Evolutionary conservation across 2,113 vertebrate species (phyloP).

Genomic region (Zosterops hypoxanthus): DNA sequence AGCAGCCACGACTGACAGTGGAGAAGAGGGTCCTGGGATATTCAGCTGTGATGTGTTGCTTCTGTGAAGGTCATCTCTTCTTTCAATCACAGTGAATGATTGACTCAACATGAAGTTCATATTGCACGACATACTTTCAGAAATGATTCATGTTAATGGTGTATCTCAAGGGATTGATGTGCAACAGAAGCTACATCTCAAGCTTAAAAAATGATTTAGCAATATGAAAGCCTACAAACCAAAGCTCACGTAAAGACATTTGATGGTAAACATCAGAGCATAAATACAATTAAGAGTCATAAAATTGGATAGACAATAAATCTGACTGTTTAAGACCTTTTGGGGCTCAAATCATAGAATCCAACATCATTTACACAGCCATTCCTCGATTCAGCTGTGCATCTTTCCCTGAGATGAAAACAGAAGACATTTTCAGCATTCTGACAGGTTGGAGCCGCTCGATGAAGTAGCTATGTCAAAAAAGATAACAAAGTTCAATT

Average conservation of each 20-base stretch:
- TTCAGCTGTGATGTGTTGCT: constrained; percentile 64
- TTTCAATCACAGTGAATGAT: constrained; percentile 75
- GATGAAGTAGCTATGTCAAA: constrained; percentile 36
- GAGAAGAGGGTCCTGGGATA: constrained; percentile 62
- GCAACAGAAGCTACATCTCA: constrained; percentile 78
- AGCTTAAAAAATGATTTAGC: constrained; percentile 83
- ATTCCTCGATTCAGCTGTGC: constrained; percentile 60
- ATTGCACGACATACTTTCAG: constrained; percentile 71
- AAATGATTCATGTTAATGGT: constrained; percentile 84
- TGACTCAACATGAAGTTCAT: constrained; percentile 74
- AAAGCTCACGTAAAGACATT: constrained; percentile 48
- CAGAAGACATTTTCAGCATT: constrained; percentile 61
- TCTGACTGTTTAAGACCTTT: constrained; percentile 82
- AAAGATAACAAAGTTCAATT: constrained; percentile 15
- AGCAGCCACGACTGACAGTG: constrained; percentile 19
- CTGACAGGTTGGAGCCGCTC: constrained; percentile 51
- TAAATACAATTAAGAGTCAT: constrained; percentile 79
- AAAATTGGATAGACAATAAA: constrained; percentile 80
- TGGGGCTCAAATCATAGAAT: constrained; percentile 74
- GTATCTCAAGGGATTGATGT: constrained; percentile 76
- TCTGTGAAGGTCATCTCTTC: constrained; percentile 79
- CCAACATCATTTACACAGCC: constrained; percentile 76
- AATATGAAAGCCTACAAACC: constrained; percentile 72
- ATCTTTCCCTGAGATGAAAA: constrained; percentile 62
- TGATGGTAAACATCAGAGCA: constrained; percentile 79